These are phyloP conservation scores for Amiota communis DNA, from an alignment of 2,888 invertebrate genomes.

Conservation along the genomic window DNA sequence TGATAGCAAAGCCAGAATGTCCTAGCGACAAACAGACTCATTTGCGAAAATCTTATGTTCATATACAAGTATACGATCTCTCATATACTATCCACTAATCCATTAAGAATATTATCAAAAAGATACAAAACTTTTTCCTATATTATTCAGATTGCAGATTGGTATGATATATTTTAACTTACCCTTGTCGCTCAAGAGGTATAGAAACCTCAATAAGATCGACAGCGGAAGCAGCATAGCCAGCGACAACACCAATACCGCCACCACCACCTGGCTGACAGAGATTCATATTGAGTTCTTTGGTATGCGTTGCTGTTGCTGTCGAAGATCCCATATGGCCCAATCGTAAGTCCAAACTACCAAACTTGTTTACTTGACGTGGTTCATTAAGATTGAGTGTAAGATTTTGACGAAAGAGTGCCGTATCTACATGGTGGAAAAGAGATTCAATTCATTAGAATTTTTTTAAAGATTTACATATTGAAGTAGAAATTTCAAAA, in stretches of 20 bases:
- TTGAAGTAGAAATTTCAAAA: no score
- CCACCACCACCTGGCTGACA: slow-evolving; percentile 62
- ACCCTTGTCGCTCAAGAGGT: slow-evolving; percentile 92
- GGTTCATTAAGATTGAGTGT: slow-evolving; percentile 82
- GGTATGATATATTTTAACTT: slow-evolving; percentile 70
- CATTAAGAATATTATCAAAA: not conserved
- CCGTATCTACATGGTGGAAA: slow-evolving; percentile 72
- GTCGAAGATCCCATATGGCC: slow-evolving; percentile 71
- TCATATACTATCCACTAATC: no score
- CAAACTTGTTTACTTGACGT: slow-evolving; percentile 69
- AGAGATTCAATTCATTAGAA: not conserved
- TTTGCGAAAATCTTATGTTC: no score
- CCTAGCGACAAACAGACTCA: no score
- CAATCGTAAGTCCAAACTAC: slow-evolving; percentile 71
- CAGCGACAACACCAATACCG: slow-evolving; percentile 76
- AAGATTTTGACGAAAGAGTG: slow-evolving; percentile 80
- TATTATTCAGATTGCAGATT: not conserved
- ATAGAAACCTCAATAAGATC: slow-evolving; percentile 86
- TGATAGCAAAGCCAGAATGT: no score
- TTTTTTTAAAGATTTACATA: not conserved
- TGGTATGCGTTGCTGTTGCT: slow-evolving; percentile 45
- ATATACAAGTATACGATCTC: no score
- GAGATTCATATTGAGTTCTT: slow-evolving; percentile 82
- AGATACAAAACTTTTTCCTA: not conserved
- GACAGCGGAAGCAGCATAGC: slow-evolving; percentile 76